Percentiles rank a stretch among this genome's conserved stretches.
These are phyloP conservation scores for Procambarus virginalis DNA, from an alignment of 1,140 invertebrate species.

Conservation along the genomic window DNA sequence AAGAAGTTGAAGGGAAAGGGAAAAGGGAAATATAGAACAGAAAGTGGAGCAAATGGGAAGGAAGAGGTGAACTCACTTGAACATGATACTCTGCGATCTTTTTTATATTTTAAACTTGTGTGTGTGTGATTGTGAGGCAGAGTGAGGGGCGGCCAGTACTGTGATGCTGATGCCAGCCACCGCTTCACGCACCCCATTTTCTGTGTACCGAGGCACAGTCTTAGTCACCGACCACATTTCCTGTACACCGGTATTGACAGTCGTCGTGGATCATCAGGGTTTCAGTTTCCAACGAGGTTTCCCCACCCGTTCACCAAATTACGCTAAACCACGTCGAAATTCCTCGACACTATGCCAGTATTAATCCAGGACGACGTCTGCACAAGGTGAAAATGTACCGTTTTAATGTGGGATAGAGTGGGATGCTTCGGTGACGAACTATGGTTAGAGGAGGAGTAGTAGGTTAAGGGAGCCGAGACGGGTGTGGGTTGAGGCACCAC, in stretches of 20 bases:
- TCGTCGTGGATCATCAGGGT: constrained; percentile 14
- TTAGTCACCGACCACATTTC: constrained; percentile 43
- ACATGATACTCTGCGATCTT: constrained; percentile 1
- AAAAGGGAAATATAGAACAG: no score
- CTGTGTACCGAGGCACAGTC: constrained; percentile 35
- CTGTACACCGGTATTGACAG: constrained; percentile 37
- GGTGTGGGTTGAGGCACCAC: background rate
- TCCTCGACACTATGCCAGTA: no score
- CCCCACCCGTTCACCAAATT: background rate
- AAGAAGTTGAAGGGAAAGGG: no score
- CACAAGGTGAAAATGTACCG: no score
- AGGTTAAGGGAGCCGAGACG: background rate
- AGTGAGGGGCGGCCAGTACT: background rate
- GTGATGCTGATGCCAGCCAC: background rate
- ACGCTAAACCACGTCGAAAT: no score
- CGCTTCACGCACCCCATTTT: constrained; percentile 44
- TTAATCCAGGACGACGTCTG: no score
- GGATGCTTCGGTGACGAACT: no score
- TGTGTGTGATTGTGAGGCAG: background rate
- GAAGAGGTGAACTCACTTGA: constrained; percentile 23
- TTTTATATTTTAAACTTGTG: background rate
- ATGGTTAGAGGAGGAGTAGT: no score
- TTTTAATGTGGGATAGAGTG: no score
- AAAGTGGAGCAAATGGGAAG: background rate
- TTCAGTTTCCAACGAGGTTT: background rate